Base-by-base conservation (phyloP, 1,140 invertebrate species). In the Campoletis sonorensis region DNA sequence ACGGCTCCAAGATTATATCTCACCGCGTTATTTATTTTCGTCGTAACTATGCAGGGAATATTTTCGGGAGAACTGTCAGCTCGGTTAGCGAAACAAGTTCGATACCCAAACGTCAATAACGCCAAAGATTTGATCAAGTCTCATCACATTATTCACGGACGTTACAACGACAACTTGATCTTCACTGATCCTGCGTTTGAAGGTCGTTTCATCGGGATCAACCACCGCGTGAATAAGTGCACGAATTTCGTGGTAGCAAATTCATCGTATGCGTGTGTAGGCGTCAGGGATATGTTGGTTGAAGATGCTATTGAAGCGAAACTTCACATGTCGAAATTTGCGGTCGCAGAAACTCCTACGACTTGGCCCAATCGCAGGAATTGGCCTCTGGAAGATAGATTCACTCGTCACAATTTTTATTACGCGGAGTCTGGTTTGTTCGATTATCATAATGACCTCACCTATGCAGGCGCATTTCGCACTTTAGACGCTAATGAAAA, bases 341-440 rank as follows among this genome's bases (percentile, higher is more conserved):
- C 40, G 11, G 40, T 45, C 2, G 40, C 5, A 0, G 26, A 13
- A 23, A 18, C 4, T 27, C 27, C 4, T 3, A 33, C 15, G 18
- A 64, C 13, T 26, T 78, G 13, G 5, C 40, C 45, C 0, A 3
- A 7, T 3, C 11, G 61, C 13, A 30, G 27, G 5, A 58, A 78
- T 61, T 78, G 76, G 76, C 76, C 76, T 16, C 58, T 78, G 13
- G 58, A 78, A 40, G 13, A 45, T 1, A 40, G 61, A 16, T 7
- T 67, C 37, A 78, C 37, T 37, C 30, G n/a, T 0, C 21, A 27
- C 23, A 10, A 27, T 2, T 67, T 16, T 67, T n/a, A 16, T 45
- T 16, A 30, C 61, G 4, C 37, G 15, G 10, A 54, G 21, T 23
- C 23, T 27, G 30, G 13, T 27, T 23, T 26, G 13, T 27, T 67